Percentiles rank a stretch among this genome's conserved stretches.
Conservation (phyloP, 2,888 invertebrate genomes). For the Nemotelus nigrinus region DNA sequence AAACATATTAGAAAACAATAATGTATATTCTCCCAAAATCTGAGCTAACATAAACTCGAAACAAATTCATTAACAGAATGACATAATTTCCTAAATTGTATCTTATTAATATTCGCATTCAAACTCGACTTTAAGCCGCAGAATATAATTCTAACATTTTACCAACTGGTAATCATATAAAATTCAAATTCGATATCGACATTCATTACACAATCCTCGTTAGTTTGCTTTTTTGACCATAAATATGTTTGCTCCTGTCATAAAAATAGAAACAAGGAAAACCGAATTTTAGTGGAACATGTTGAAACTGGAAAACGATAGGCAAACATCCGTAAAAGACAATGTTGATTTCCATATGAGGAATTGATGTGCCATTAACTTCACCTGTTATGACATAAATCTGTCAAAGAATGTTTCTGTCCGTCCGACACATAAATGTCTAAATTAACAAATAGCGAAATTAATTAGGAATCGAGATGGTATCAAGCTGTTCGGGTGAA, state of each 20-base stretch:
- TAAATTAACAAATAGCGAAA: conserved; percentile 47
- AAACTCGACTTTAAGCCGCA: too few species aligned
- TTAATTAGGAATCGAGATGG: conserved; percentile 46
- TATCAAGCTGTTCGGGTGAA: conserved; percentile 43
- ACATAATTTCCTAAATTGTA: too few species aligned
- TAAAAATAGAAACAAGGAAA: conserved; percentile 13
- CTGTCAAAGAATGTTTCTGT: conserved; percentile 45
- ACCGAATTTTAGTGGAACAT: conserved; percentile 19
- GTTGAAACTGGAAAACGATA: background rate
- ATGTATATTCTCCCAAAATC: too few species aligned
- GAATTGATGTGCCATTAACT: conserved; percentile 45
- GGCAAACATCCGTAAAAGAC: conserved; percentile 22
- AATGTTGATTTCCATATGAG: conserved; percentile 31
- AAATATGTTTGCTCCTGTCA: conserved; percentile 12
- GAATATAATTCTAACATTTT: too few species aligned
- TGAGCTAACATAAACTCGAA: too few species aligned
- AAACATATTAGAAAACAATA: too few species aligned
- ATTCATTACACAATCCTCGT: conserved; percentile 10
- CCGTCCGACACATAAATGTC: conserved; percentile 46
- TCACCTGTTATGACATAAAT: conserved; percentile 47
- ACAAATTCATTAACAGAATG: too few species aligned
- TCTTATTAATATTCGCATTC: too few species aligned
- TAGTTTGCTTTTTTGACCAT: background rate
- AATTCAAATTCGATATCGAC: conserved; percentile 27
- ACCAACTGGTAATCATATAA: background rate